phyloP scores from a whole-genome alignment of 2,113 vertebrate species.

The Pseudopodoces humilis region DNA sequence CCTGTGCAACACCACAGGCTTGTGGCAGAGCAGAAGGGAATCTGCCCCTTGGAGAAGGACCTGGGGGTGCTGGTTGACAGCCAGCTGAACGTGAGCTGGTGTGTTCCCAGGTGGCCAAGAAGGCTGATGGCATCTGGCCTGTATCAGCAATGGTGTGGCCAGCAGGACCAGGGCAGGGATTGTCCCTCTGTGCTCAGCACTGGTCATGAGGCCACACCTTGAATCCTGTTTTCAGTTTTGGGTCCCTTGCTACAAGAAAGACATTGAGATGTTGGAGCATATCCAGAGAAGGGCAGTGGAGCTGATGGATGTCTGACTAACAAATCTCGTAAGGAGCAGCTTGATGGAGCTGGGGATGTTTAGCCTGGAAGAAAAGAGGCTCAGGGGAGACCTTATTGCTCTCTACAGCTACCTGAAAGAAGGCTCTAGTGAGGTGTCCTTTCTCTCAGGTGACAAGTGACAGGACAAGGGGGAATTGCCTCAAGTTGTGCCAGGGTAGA shows the following conservation, averaged over 20 bases:
- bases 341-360: not conserved
- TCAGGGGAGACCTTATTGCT: not conserved
- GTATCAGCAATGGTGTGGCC: not conserved
- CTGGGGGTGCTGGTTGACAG: not conserved
- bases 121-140: not conserved
- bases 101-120: not conserved
- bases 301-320: not conserved
- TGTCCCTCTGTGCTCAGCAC: accelerated
- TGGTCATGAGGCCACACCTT: accelerated
- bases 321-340: not conserved
- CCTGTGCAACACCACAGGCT: not conserved
- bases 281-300: not conserved
- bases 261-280: not conserved
- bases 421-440: not conserved
- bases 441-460: not conserved
- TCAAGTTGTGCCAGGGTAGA: not conserved
- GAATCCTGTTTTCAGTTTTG: not conserved
- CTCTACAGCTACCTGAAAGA: not conserved
- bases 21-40: not conserved
- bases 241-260: not conserved
- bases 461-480: not conserved
- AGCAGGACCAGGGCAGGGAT: not conserved
- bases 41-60: not conserved
- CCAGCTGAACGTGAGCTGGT: accelerated
- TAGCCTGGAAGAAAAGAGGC: not conserved